Evolutionary conservation across 2,113 vertebrate genomes (phyloP).

Genomic region (Cichladusa arquata): DNA sequence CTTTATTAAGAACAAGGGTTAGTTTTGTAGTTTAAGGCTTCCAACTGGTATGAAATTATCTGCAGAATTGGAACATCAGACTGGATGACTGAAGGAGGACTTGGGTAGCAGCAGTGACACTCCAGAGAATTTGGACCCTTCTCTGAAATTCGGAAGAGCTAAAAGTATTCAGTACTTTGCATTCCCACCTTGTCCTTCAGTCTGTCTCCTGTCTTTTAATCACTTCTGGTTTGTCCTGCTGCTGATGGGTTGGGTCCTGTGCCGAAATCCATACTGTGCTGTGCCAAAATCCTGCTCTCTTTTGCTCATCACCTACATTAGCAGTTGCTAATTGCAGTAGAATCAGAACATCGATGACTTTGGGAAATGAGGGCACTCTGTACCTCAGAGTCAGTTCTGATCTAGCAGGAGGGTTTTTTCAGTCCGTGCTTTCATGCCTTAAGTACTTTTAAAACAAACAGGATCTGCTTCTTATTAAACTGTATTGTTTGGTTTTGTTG

Average conservation of each 20-base stretch:
- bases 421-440: neutral
- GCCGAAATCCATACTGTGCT: neutral
- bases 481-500: neutral
- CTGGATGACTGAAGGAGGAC: neutral
- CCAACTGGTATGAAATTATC: neutral
- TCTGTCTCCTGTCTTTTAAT: neutral
- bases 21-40: neutral
- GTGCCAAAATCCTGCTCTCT: neutral
- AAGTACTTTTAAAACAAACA: neutral
- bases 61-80: neutral
- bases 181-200: neutral
- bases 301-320: neutral
- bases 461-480: constrained; percentile 8
- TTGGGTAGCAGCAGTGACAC: neutral
- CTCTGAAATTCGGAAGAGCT: neutral
- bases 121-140: neutral
- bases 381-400: neutral
- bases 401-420: neutral
- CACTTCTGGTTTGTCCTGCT: neutral
- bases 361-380: constrained; percentile 18
- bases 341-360: neutral
- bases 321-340: neutral
- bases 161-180: neutral
- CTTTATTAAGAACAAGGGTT: neutral
- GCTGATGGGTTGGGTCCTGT: neutral